Evolutionary conservation across 1,140 invertebrate species (phyloP).

Genomic region (Leptinotarsa undecemlineata): DNA sequence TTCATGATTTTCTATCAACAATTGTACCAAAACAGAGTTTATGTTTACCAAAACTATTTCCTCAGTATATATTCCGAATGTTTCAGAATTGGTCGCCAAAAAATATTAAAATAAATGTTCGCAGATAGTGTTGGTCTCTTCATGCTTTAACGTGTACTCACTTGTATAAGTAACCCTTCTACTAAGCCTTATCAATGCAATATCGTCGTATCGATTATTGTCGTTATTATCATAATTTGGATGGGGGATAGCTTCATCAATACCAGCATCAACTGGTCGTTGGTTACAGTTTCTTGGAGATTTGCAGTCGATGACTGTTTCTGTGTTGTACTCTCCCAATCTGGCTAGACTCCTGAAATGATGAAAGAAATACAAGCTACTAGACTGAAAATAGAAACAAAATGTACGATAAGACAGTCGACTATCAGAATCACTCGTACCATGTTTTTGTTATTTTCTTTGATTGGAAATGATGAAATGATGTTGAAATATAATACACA

Average conservation of each 20-base stretch:
- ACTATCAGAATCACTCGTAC: no score
- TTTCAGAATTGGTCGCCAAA: neutral
- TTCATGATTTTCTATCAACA: no score
- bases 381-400: no score
- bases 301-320: slow-evolving; percentile 63
- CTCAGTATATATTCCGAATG: no score
- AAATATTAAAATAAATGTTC: slow-evolving; percentile 1
- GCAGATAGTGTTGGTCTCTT: neutral
- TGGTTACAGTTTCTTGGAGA: slow-evolving; percentile 40
- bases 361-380: no score
- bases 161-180: slow-evolving; percentile 40
- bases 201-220: slow-evolving; percentile 45
- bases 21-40: no score
- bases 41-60: no score
- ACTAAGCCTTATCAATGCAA: slow-evolving; percentile 48
- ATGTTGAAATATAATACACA: no score
- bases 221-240: slow-evolving; percentile 41
- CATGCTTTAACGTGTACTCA: slow-evolving; percentile 31
- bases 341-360: slow-evolving; percentile 59
- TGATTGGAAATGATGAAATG: no score
- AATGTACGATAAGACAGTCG: no score
- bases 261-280: slow-evolving; percentile 43
- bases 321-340: slow-evolving; percentile 65
- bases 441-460: no score
- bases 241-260: slow-evolving; percentile 47